Evolutionary conservation across 1,140 invertebrate species (phyloP).

Genomic region (Yoshiicerus persimilis): DNA sequence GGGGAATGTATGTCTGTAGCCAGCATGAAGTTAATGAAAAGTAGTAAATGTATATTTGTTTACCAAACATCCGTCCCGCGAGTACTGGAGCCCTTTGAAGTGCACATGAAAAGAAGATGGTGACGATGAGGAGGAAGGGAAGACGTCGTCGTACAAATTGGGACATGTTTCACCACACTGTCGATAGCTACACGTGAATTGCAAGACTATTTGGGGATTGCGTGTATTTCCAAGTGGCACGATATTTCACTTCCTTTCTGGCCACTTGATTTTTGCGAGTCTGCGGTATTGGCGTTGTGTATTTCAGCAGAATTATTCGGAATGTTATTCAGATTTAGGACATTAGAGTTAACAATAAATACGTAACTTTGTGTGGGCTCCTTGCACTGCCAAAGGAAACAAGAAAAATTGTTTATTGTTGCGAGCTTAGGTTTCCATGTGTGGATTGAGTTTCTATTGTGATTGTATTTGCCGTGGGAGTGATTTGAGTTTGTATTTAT

Average conservation of each 20-base stretch:
- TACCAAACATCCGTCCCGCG: conserved; percentile 9
- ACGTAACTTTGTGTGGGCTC: background rate
- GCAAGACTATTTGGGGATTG: background rate
- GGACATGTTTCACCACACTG: background rate
- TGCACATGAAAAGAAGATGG: background rate
- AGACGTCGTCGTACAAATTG: background rate
- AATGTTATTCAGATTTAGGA: background rate
- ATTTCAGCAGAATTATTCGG: background rate
- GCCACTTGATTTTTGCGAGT: background rate
- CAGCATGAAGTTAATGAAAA: background rate
- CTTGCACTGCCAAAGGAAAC: background rate
- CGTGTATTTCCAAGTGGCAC: no score
- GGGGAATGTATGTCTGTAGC: background rate
- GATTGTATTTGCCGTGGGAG: background rate
- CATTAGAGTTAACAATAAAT: no score
- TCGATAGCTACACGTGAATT: background rate
- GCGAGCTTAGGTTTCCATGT: background rate
- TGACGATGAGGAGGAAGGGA: background rate
- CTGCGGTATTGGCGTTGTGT: background rate
- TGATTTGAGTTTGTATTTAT: background rate
- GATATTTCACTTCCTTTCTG: background rate
- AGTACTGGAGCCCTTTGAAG: background rate
- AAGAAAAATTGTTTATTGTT: background rate
- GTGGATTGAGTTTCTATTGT: background rate
- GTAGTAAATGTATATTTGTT: conserved; percentile 1